Conservation (phyloP, 2,888 invertebrate species). For the Hyposoter didymator region DNA sequence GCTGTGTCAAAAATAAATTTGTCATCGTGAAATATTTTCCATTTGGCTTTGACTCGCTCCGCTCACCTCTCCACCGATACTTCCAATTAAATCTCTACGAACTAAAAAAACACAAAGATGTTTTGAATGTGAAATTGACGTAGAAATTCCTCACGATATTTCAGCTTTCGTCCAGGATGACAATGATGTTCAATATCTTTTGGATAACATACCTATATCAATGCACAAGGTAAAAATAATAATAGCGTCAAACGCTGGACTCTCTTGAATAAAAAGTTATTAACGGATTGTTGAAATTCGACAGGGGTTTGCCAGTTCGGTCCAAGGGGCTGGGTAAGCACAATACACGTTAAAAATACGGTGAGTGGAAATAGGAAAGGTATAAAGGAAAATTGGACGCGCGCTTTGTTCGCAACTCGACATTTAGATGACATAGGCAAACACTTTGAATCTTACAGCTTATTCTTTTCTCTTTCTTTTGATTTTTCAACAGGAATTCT, state of each 20-base stretch:
- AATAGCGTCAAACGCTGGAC: neutral
- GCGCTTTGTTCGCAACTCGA: neutral
- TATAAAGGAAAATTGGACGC: slow-evolving; percentile 29
- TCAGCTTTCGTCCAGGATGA: slow-evolving; percentile 90
- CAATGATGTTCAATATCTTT: slow-evolving; percentile 89
- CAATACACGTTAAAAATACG: slow-evolving; percentile 71
- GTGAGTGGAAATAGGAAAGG: slow-evolving; percentile 77
- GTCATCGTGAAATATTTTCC: neutral
- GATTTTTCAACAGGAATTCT: slow-evolving; percentile 7
- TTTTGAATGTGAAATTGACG: neutral
- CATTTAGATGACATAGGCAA: neutral
- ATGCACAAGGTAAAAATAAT: slow-evolving; percentile 85
- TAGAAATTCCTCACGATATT: slow-evolving; percentile 76
- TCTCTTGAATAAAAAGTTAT: slow-evolving; percentile 2
- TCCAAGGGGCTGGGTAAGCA: slow-evolving; percentile 81
- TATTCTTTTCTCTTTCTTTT: slow-evolving; percentile 52
- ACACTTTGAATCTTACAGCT: slow-evolving; percentile 5
- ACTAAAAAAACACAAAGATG: neutral
- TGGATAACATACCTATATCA: slow-evolving; percentile 87
- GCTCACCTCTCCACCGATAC: neutral
- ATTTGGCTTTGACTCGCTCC: neutral
- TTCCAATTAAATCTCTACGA: neutral
- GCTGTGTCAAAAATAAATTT: neutral
- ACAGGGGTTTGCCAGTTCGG: slow-evolving; percentile 80
- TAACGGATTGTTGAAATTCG: slow-evolving; percentile 58